Percentiles rank a stretch among this genome's conserved stretches.
Evolutionary conservation across 2,113 vertebrate genomes (phyloP).

Genomic region (Platysteira castanea): DNA sequence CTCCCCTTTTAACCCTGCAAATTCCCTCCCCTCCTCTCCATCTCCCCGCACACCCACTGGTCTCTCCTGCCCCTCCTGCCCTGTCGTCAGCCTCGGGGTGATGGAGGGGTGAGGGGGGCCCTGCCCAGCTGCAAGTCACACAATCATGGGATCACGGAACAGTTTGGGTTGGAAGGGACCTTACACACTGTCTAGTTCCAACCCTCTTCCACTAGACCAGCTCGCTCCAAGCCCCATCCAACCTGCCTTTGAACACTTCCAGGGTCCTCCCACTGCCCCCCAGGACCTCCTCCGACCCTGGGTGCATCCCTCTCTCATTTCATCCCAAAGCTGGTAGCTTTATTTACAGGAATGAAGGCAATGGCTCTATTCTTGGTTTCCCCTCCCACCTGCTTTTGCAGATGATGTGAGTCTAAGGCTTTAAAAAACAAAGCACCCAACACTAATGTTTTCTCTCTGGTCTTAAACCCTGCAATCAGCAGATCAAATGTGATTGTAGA

Average conservation of each 20-base stretch:
- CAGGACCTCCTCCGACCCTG: not conserved
- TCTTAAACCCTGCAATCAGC: conserved; percentile 20
- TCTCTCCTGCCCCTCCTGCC: not conserved
- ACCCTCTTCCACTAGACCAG: not conserved
- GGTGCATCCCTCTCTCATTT: not conserved
- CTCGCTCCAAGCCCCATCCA: not conserved
- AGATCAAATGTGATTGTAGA: not conserved
- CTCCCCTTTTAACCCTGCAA: conserved; percentile 28
- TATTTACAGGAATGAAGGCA: not conserved
- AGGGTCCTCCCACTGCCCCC: not conserved
- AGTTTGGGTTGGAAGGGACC: not conserved
- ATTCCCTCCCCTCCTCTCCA: not conserved
- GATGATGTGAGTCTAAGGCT: not conserved
- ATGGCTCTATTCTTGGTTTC: not conserved
- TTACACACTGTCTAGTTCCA: not conserved
- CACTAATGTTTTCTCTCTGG: not conserved
- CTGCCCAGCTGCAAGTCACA: not conserved
- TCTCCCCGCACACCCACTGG: not conserved
- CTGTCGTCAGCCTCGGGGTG: not conserved
- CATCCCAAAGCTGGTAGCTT: not conserved
- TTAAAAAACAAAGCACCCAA: not conserved
- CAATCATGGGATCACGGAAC: not conserved
- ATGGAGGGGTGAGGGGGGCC: not conserved
- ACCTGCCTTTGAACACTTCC: not conserved
- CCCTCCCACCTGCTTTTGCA: not conserved